Evolutionary conservation across 2,113 vertebrate genomes (phyloP).

Genomic region (Tetraodon nigroviridis): DNA sequence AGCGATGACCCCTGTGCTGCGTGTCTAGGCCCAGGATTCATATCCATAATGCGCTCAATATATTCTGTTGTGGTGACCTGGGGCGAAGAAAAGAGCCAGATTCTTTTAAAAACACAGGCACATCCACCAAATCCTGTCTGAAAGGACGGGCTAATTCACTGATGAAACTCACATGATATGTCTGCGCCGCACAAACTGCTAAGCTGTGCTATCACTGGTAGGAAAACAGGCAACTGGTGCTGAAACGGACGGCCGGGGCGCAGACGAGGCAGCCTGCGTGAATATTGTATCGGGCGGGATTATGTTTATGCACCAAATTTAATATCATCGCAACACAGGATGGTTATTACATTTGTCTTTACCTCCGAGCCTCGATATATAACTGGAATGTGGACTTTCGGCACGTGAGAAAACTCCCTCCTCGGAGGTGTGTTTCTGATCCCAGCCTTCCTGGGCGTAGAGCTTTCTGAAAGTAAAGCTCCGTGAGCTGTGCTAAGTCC

Average conservation of each 20-base stretch:
- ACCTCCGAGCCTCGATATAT: constrained; percentile 24
- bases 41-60: constrained; percentile 81
- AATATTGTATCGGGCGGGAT: constrained; percentile 29
- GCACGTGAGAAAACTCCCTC: constrained; percentile 7
- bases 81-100: constrained; percentile 64
- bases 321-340: constrained; percentile 14
- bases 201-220: constrained; percentile 35
- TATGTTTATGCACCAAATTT: constrained; percentile 12
- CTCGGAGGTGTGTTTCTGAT: constrained; percentile 20
- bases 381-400: constrained; percentile 13
- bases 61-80: constrained; percentile 75
- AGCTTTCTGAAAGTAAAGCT: constrained; percentile 47
- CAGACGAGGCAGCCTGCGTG: constrained; percentile 19
- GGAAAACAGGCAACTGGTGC: constrained; percentile 27
- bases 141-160: constrained; percentile 69
- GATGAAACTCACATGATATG: constrained; percentile 65
- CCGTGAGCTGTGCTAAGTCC: constrained; percentile 53
- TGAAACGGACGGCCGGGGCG: constrained; percentile 36
- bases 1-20: constrained; percentile 72
- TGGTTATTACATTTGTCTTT: constrained; percentile 24
- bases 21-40: constrained; percentile 72
- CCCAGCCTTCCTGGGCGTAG: constrained; percentile 38
- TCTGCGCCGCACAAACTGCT: constrained; percentile 50
- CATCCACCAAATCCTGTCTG: constrained; percentile 69
- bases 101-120: constrained; percentile 69